phyloP scores from a whole-genome alignment of 2,888 invertebrate species.

The Cataglyphis rosenhaueri region DNA sequence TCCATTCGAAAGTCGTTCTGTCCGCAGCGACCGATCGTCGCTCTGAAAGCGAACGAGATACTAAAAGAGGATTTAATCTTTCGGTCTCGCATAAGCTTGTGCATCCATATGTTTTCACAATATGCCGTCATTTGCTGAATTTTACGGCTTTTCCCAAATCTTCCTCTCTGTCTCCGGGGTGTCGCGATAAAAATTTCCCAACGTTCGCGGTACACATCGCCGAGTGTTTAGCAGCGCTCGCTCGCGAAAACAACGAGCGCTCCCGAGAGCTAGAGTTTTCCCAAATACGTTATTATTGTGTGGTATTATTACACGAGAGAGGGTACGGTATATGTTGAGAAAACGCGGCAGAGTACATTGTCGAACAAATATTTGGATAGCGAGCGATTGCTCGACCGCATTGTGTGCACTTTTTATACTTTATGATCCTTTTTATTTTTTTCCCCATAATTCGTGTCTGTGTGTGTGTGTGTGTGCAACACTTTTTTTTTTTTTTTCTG shows the following conservation, averaged over 20 bases:
- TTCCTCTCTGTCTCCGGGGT: background rate
- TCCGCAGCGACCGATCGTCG: slow-evolving; percentile 16
- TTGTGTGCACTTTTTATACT: slow-evolving; percentile 39
- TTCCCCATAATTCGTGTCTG: background rate
- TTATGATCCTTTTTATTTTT: slow-evolving; percentile 35
- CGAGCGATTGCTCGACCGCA: slow-evolving; percentile 36
- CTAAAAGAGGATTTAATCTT: slow-evolving; percentile 53
- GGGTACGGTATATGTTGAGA: slow-evolving; percentile 34
- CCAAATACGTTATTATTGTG: slow-evolving; percentile 51
- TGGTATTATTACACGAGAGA: slow-evolving; percentile 45
- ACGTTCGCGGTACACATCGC: background rate
- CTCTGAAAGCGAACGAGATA: slow-evolving; percentile 41
- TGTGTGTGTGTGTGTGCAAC: background rate
- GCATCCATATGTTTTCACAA: slow-evolving; percentile 37
- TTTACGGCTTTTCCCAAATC: slow-evolving; percentile 20
- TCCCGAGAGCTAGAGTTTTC: slow-evolving; percentile 31
- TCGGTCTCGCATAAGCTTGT: slow-evolving; percentile 7
- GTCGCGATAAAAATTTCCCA: slow-evolving; percentile 34
- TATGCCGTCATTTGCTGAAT: slow-evolving; percentile 10
- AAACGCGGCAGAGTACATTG: slow-evolving; percentile 39
- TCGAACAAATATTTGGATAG: slow-evolving; percentile 42
- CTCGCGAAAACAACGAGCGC: slow-evolving; percentile 35
- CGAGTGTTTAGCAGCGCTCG: slow-evolving; percentile 40
- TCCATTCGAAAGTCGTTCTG: slow-evolving; percentile 47
- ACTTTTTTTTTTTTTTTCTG: background rate